A percentile compares a stretch with the other conserved stretches of the same genome.
These are phyloP conservation scores for Anguilla rostrata DNA, from an alignment of 2,113 vertebrate species.

Conservation along the genomic window DNA sequence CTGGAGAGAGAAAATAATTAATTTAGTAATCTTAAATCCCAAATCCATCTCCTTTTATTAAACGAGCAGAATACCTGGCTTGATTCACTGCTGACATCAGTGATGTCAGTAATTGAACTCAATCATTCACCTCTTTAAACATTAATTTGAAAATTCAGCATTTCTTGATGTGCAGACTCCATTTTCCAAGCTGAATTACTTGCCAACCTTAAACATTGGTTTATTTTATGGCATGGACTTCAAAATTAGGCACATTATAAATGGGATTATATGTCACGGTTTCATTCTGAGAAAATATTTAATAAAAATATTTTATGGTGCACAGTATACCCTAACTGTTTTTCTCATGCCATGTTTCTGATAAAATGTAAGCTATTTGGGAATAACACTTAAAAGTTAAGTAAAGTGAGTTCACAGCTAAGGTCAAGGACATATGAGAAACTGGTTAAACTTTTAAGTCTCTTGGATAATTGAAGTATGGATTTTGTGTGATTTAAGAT, in stretches of 20 bases:
- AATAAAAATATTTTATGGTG: not conserved
- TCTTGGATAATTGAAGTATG: too few species aligned
- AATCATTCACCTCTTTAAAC: not conserved
- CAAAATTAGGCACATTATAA: not conserved
- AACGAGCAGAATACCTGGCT: not conserved
- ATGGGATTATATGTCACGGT: not conserved
- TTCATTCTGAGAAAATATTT: not conserved
- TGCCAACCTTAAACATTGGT: not conserved
- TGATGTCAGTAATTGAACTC: not conserved
- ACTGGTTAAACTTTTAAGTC: too few species aligned
- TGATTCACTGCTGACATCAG: not conserved
- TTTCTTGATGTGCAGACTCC: not conserved
- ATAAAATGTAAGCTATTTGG: not conserved
- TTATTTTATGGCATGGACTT: not conserved
- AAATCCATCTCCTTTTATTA: conserved; percentile 21
- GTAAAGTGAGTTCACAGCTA: too few species aligned
- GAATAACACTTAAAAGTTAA: too few species aligned
- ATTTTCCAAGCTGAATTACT: not conserved
- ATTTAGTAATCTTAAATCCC: conserved; percentile 16
- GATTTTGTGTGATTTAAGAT: too few species aligned
- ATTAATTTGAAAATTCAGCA: conserved; percentile 17
- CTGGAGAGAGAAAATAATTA: not conserved
- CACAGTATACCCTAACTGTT: not conserved
- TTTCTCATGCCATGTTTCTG: not conserved
- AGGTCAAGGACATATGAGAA: too few species aligned